phyloP scores from a whole-genome alignment of 2,797 vertebrate genomes.

The Acanthurus leucopareius region DNA sequence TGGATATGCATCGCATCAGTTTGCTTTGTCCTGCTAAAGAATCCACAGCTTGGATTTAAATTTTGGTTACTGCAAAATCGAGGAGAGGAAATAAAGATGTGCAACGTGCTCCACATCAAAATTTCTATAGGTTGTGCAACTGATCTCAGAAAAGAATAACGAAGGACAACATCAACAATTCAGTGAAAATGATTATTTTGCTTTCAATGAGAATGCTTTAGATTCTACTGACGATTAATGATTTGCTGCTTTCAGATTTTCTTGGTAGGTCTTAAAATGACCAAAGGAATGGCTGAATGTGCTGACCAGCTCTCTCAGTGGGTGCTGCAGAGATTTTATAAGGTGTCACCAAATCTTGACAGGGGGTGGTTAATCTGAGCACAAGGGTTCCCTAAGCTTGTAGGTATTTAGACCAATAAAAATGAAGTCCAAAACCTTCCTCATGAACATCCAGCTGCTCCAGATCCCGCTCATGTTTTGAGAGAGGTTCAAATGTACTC shows the following conservation, averaged over 20 bases:
- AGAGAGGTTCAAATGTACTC: constrained; percentile 35
- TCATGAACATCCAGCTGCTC: constrained; percentile 2
- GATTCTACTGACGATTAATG: background rate
- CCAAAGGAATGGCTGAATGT: constrained; percentile 74
- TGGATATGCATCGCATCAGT: constrained; percentile 66
- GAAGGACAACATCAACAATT: constrained; percentile 9
- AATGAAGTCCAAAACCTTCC: constrained; percentile 25
- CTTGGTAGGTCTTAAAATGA: constrained; percentile 56
- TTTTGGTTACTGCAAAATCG: constrained; percentile 3
- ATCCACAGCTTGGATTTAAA: constrained; percentile 33
- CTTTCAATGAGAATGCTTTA: constrained; percentile 21
- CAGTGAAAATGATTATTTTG: background rate
- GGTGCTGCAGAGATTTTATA: constrained; percentile 79
- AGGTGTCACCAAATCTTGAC: constrained; percentile 75
- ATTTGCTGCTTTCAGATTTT: constrained; percentile 51
- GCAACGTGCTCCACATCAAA: constrained; percentile 20
- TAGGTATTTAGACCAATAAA: constrained; percentile 64
- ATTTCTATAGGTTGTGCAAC: constrained; percentile 8
- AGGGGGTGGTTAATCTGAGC: constrained; percentile 65
- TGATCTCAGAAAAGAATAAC: background rate
- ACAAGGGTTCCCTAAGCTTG: constrained; percentile 44
- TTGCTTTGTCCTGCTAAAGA: constrained; percentile 56
- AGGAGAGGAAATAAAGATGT: constrained; percentile 7
- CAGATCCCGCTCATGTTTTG: constrained; percentile 36
- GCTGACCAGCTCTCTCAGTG: constrained; percentile 71